phyloP scores from a whole-genome alignment of 2,888 invertebrate genomes.

The Pristionchus fissidentatus region DNA sequence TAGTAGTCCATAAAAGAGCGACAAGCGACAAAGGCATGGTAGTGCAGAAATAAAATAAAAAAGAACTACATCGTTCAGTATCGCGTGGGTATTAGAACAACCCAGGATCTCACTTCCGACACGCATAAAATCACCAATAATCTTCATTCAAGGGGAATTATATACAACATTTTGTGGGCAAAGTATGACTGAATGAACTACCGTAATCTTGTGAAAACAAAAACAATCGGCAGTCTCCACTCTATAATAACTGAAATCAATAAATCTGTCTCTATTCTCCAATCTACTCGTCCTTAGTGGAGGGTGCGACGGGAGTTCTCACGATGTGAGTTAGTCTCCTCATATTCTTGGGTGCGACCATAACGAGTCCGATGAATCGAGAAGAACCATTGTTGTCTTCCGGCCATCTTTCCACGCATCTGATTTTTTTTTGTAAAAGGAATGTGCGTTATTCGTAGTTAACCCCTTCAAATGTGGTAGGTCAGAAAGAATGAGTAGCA shows the following conservation, averaged over 20 bases:
- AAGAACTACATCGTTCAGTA: no score
- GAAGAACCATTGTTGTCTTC: not conserved
- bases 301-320: not conserved
- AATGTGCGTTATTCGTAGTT: no score
- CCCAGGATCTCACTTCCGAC: no score
- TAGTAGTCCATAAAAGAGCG: not conserved
- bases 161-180: no score
- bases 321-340: not conserved
- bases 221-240: not conserved
- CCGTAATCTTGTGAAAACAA: not conserved
- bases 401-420: conserved; percentile 39
- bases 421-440: no score
- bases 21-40: not conserved
- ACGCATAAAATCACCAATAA: no score
- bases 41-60: not conserved
- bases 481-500: no score
- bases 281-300: not conserved
- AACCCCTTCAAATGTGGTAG: no score
- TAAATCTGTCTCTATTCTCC: not conserved
- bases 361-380: conserved; percentile 34
- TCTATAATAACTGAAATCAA: not conserved
- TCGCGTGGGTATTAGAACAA: no score
- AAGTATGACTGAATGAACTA: no score
- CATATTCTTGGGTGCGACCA: conserved; percentile 15
- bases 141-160: no score